Conservation (phyloP, 2,113 vertebrate species). For the Zapornia atra region DNA sequence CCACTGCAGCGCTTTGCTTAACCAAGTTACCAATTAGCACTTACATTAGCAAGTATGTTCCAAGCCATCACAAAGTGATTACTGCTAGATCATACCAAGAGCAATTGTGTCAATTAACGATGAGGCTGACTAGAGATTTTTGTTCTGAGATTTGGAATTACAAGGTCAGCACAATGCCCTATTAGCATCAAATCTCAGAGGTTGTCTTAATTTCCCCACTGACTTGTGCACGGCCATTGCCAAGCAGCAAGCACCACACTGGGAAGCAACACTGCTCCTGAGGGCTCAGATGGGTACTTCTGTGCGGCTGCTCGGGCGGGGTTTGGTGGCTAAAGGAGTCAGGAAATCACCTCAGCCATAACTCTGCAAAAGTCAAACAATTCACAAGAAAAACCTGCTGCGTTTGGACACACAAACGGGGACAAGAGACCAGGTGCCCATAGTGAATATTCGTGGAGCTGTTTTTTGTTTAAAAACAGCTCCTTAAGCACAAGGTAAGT, state of each 20-base stretch:
- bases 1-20: rapidly evolving
- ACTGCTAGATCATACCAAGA: neutral
- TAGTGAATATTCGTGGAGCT: neutral
- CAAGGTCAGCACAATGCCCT: slow-evolving; percentile 13
- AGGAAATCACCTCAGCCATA: neutral
- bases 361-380: neutral
- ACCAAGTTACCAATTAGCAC: neutral
- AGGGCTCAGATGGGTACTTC: neutral
- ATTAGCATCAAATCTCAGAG: neutral
- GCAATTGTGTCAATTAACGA: neutral
- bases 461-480: neutral
- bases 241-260: neutral
- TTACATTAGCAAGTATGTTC: neutral
- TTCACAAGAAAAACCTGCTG: neutral
- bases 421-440: neutral
- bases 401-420: neutral
- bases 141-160: slow-evolving; percentile 28
- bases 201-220: neutral
- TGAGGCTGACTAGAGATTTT: slow-evolving; percentile 7
- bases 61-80: neutral
- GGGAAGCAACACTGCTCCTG: neutral
- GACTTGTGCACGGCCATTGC: neutral
- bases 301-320: neutral
- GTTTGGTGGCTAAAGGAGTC: neutral
- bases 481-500: neutral